These are phyloP conservation scores for Nomada hirtipes DNA, from an alignment of 2,888 invertebrate species.

Conservation along the genomic window DNA sequence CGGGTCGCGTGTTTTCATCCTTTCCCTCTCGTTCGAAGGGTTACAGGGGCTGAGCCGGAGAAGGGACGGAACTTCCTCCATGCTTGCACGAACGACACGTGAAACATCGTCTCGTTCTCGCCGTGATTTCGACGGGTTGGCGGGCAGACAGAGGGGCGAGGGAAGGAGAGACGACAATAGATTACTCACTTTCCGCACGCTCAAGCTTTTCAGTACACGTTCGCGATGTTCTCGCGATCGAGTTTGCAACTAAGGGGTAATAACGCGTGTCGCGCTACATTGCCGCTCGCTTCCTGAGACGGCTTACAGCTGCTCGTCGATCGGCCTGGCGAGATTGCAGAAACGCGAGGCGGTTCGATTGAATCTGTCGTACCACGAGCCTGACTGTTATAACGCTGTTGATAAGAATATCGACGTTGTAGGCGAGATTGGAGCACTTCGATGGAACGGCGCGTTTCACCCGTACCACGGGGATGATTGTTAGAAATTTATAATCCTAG, in stretches of 20 bases:
- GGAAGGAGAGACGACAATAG: slow-evolving; percentile 1
- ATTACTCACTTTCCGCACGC: slow-evolving; percentile 42
- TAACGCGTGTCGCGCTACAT: slow-evolving; percentile 51
- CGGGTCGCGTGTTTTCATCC: slow-evolving; percentile 58
- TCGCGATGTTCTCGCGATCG: slow-evolving; percentile 38
- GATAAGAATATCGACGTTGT: slow-evolving; percentile 13
- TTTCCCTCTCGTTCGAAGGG: slow-evolving; percentile 9
- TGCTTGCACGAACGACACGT: slow-evolving; percentile 31
- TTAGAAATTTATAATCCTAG: neutral
- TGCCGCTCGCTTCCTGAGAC: slow-evolving; percentile 22
- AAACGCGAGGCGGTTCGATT: slow-evolving; percentile 37
- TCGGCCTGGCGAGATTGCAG: slow-evolving; percentile 29
- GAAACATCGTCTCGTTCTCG: slow-evolving; percentile 19
- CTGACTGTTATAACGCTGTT: slow-evolving; percentile 9
- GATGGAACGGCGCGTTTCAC: neutral
- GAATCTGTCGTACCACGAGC: slow-evolving; percentile 29
- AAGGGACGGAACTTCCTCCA: slow-evolving; percentile 27
- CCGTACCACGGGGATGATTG: neutral
- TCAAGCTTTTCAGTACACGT: slow-evolving; percentile 20
- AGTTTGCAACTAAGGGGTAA: slow-evolving; percentile 35
- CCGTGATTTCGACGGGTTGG: slow-evolving; percentile 9
- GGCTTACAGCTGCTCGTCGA: slow-evolving; percentile 17
- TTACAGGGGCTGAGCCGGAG: neutral
- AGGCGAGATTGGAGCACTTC: neutral
- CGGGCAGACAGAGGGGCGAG: neutral